phyloP scores from a whole-genome alignment of 2,888 invertebrate species.

The Acrobasis suavella region DNA sequence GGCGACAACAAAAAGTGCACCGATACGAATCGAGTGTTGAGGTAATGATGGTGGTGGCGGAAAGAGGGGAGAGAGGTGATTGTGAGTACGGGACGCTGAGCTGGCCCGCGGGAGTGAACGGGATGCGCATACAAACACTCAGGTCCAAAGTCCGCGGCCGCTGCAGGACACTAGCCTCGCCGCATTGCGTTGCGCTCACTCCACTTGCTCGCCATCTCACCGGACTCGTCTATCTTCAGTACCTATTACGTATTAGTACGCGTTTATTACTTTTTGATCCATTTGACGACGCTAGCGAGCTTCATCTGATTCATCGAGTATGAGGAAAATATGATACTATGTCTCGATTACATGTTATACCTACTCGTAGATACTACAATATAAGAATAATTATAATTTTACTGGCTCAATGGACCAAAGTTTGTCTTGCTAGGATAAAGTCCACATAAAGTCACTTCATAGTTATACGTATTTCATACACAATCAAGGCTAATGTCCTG shows the following conservation, averaged over 20 bases:
- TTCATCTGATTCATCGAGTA: not conserved
- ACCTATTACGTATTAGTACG: not conserved
- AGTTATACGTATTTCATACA: not conserved
- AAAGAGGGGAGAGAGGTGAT: conserved; percentile 33
- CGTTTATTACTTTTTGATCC: conserved; percentile 6
- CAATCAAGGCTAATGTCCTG: conserved; percentile 8
- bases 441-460: not conserved
- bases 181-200: conserved; percentile 30
- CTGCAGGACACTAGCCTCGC: conserved; percentile 63
- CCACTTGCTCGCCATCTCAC: conserved; percentile 6
- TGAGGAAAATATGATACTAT: not conserved
- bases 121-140: conserved; percentile 66
- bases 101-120: conserved; percentile 51
- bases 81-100: conserved; percentile 42
- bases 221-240: conserved; percentile 4
- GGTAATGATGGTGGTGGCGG: conserved; percentile 60
- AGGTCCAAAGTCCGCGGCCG: conserved; percentile 71
- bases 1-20: conserved; percentile 56
- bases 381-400: not conserved
- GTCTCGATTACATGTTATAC: not conserved
- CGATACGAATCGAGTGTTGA: conserved; percentile 63
- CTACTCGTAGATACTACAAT: too few species aligned
- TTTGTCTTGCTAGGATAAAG: not conserved
- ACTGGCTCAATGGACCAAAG: not conserved
- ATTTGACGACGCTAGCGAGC: not conserved